These are phyloP conservation scores for Trematocara variabile DNA, from an alignment of 2,113 vertebrate genomes.

Conservation along the genomic window DNA sequence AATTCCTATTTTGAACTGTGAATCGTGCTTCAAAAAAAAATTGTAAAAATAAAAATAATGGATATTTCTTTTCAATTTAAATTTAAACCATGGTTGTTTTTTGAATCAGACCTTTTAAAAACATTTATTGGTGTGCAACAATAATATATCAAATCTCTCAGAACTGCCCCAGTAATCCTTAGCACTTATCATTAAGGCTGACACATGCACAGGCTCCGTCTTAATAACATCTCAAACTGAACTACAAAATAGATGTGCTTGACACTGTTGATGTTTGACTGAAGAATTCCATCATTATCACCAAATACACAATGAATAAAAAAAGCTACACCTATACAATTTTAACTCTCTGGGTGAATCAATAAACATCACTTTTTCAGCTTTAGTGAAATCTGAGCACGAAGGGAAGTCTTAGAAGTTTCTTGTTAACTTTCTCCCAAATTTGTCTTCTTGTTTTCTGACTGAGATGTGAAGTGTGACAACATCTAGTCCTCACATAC, in stretches of 20 bases:
- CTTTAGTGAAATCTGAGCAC: neutral
- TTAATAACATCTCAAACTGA: neutral
- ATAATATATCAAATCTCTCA: neutral
- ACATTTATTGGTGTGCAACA: neutral
- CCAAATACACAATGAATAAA: neutral
- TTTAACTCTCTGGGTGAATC: neutral
- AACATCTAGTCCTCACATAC: conserved; percentile 10
- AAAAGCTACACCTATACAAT: neutral
- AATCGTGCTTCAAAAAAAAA: neutral
- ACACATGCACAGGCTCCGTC: neutral
- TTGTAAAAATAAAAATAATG: neutral
- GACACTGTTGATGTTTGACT: neutral
- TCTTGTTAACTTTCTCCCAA: conserved; percentile 3
- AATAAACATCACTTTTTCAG: neutral
- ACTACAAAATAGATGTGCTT: neutral
- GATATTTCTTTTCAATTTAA: neutral
- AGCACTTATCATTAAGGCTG: neutral
- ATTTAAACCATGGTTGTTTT: neutral
- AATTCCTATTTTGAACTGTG: neutral
- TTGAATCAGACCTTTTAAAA: neutral
- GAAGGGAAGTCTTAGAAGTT: neutral
- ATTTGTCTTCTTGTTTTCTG: conserved; percentile 5
- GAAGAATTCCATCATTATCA: neutral
- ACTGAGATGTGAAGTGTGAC: conserved; percentile 3
- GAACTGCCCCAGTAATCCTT: neutral